phyloP scores from a whole-genome alignment of 2,113 vertebrate species.

The Catagonus wagneri region DNA sequence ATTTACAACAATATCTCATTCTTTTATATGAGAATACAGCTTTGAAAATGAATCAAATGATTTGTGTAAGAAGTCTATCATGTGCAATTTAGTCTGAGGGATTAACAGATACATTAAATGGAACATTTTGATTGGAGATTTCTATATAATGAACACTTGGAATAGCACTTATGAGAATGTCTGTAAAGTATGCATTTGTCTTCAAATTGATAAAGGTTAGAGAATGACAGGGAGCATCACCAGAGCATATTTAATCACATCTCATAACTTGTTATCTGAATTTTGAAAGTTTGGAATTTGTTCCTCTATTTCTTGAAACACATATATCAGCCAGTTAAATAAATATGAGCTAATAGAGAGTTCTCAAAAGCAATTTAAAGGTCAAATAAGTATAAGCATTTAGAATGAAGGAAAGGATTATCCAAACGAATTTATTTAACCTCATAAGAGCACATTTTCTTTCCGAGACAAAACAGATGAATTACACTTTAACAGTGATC shows the following conservation, averaged over 20 bases:
- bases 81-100: background rate
- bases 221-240: background rate
- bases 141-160: background rate
- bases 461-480: slow-evolving; percentile 7
- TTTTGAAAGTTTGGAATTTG: background rate
- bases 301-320: background rate
- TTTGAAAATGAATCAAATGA: slow-evolving; percentile 27
- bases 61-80: background rate
- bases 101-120: slow-evolving; percentile 48
- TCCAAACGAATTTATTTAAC: slow-evolving; percentile 17
- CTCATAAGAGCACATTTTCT: background rate
- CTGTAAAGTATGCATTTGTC: background rate
- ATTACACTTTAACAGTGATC: background rate
- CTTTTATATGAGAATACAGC: background rate
- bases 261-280: background rate
- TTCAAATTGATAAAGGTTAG: background rate
- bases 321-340: background rate
- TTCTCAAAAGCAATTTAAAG: slow-evolving; percentile 32
- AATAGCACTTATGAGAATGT: background rate
- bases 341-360: background rate
- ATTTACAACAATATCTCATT: background rate
- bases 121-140: background rate
- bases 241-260: background rate
- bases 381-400: slow-evolving; percentile 1
- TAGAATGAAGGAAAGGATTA: background rate